A percentile compares a stretch with the other conserved stretches of the same genome.
These are phyloP conservation scores for Thereva unica DNA, from an alignment of 2,888 invertebrate species.

Conservation along the genomic window DNA sequence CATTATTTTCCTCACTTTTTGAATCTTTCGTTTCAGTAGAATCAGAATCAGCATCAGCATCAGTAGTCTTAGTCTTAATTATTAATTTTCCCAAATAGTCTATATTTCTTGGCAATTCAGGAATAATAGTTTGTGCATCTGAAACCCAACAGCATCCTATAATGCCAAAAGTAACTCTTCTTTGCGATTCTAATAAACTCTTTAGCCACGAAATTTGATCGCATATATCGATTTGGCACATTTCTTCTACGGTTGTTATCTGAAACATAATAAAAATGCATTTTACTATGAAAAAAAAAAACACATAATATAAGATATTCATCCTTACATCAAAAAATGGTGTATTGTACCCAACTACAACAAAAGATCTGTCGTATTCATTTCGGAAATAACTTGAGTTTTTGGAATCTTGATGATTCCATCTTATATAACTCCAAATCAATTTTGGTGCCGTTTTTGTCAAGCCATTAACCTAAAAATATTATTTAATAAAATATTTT, in stretches of 20 bases:
- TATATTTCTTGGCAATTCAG: no score
- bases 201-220: background rate
- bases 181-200: no score
- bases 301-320: background rate
- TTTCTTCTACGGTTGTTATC: background rate
- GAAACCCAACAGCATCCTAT: no score
- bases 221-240: background rate
- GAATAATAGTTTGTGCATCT: no score
- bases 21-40: no score
- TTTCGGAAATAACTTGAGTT: background rate
- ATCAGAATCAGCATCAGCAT: no score
- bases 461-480: constrained; percentile 7
- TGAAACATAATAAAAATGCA: background rate
- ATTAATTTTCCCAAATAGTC: no score
- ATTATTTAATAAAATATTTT: background rate
- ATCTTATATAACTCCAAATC: constrained; percentile 15
- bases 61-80: no score
- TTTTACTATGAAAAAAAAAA: background rate
- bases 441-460: constrained; percentile 4
- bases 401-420: no score
- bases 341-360: constrained; percentile 21
- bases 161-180: no score
- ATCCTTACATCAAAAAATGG: constrained; percentile 17
- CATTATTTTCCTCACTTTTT: no score
- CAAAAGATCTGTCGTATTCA: background rate